Base-by-base conservation (phyloP, 2,888 invertebrate genomes). In the Gryllus longicercus region DNA sequence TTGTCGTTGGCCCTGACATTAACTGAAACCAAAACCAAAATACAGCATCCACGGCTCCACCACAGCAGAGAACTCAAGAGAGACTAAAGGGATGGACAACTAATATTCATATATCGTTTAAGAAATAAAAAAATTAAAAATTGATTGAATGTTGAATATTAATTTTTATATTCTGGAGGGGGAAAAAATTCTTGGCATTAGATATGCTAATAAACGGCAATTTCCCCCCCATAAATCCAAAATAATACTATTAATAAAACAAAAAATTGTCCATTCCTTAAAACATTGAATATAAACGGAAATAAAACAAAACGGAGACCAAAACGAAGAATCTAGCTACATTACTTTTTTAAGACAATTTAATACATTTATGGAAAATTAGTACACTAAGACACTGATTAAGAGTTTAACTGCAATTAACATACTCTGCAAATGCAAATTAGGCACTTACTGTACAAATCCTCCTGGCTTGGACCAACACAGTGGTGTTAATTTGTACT, bases 1-100 rank as follows among this genome's bases (percentile, higher is more conserved):
- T 95, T 95, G 91, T 89, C 88, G 89, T 90, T 90, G 89, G 89
- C 89, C 90, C 90, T 91, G 88, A 88, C 87, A 88, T 90, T 89
- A 89, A 91, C 91, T 90, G 90, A 89, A 88, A 83, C 80, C 81
- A 82, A 83, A 89, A 88, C 88, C 89, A 88, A 89, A 87, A 89
- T 86, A 87, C 88, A 88, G 76, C 75, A 77, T 77, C 21, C 63
- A 18, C 63, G 63, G n/a, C n/a, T 63, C n/a, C 63, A 63, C 63
- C 63, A 63, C n/a, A 18, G n/a, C n/a, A 63, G 63, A 18, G 63
- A 63, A 18, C 63, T 63, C n/a, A 14, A 63, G n/a, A 63, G 14
- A 63, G 11, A 63, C n/a, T 63, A 8, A 63, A 63, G n/a, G 16
- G 63, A 63, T 63, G n/a, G 63, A 63, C 16, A 63, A 63, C 63